Base-by-base conservation (phyloP, 2,113 vertebrate species). In the Macrotis lagotis region DNA sequence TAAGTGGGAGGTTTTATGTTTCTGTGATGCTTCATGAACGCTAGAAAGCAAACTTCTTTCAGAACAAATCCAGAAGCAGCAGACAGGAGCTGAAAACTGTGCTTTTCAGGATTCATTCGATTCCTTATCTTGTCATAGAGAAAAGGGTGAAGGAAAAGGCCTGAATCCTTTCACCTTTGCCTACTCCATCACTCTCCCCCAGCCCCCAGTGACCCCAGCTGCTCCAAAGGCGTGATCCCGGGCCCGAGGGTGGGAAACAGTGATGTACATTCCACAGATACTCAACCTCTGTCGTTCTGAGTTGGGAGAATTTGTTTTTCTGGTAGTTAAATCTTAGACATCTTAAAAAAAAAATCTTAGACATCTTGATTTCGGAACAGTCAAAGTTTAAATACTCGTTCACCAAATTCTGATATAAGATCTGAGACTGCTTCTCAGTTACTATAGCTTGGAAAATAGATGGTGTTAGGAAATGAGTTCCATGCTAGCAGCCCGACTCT, bases 341-440 rank as follows among this genome's bases (percentile, higher is more conserved):
- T 37, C 14, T 0, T 66, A n/a, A n/a, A n/a, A n/a, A n/a, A n/a
- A n/a, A 66, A 37, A 37, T n/a, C 59, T 37, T 66, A 66, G 59
- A 66, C 59, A 16, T 37, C 14, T 0, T 66, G 59, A 31, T 59
- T 59, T 59, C 55, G 28, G 55, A 59, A 28, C 53, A 31, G 11
- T 55, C 53, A 28, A 11, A 55, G 53, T 10, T 55, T 55, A 66
- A 66, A 12, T 66, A 66, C 31, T 66, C 6, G 3, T 74, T 83
- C 66, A 83, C 44, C 47, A 89, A 8, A 25, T 37, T 55, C 24
- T 19, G 8, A 8, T 31, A 11, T 48, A 55, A 59, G 14, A 26
- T 24, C 0, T 11, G 48, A n/a, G 52, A 26, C 3, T 2, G 48
- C 48, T n/a, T n/a, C 8, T 25, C 66, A 1, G 0, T 0, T 2